Percentiles rank a stretch among this genome's conserved stretches.
These are phyloP conservation scores for Dicycla oo DNA, from an alignment of 2,888 invertebrate genomes.

Conservation along the genomic window DNA sequence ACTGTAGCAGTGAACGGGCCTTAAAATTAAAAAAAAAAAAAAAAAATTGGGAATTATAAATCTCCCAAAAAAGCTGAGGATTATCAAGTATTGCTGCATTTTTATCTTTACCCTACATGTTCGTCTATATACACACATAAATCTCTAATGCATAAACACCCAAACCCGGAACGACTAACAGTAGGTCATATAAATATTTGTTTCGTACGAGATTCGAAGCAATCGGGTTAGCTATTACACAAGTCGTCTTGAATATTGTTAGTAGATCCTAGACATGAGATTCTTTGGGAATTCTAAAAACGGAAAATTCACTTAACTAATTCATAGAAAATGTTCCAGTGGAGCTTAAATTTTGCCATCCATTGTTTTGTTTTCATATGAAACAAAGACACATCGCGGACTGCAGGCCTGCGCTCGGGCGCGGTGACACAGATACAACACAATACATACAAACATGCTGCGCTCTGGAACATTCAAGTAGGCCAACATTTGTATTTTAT, in stretches of 20 bases:
- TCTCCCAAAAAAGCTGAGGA: not conserved
- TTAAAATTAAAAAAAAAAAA: not conserved
- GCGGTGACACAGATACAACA: slow-evolving; percentile 9
- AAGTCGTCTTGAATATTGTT: slow-evolving; percentile 6
- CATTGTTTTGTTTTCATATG: slow-evolving; percentile 15
- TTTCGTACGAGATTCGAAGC: slow-evolving; percentile 25
- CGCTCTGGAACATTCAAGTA: not conserved
- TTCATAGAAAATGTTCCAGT: not conserved
- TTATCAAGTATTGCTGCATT: not conserved
- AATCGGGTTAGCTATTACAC: slow-evolving; percentile 8
- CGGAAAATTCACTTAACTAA: too few relatives aligned
- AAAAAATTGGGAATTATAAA: not conserved
- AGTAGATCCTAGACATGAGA: not conserved
- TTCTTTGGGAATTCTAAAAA: not conserved
- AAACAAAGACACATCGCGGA: slow-evolving; percentile 22
- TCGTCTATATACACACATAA: slow-evolving; percentile 27
- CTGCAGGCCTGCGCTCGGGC: slow-evolving; percentile 7
- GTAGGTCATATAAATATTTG: slow-evolving; percentile 48
- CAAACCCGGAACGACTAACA: slow-evolving; percentile 36
- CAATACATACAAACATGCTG: not conserved
- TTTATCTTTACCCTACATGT: slow-evolving; percentile 3
- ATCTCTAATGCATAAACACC: slow-evolving; percentile 28
- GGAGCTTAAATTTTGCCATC: not conserved
- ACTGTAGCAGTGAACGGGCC: not conserved
- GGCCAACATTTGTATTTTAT: not conserved